Evolutionary conservation across 2,888 invertebrate species (phyloP), one percentile per base, ranked within the genome.

Genomic region (Eurytoma californica): DNA sequence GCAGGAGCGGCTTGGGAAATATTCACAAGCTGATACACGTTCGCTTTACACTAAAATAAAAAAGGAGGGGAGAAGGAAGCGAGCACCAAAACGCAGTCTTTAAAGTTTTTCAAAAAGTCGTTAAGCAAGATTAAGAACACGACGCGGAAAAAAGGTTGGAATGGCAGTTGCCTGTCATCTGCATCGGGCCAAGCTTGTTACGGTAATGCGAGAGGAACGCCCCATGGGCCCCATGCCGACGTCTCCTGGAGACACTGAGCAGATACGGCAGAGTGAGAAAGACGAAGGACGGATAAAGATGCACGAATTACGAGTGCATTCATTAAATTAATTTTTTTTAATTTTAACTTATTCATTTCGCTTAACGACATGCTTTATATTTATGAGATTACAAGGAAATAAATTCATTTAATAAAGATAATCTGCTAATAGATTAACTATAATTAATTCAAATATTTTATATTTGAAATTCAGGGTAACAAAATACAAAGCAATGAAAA

Each of bases 121-220:
- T 77, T 80, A 80, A 77, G 75, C 69, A 69, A 82, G 82, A 83
- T 83, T 83, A 80, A 80, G 73, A 80, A 79, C 70, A 72, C 63
- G 77, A 57, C 72, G 58, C 20, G 70, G 49, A 63, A 69, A 65
- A 69, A 73, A 69, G 58, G 77, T 30, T 28, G 16, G 47, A 14
- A 39, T 66, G 65, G 60, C 67, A 77, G 77, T 69, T 67, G 72
- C 47, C 47, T 63, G 60, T 61, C 53, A 69, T 69, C 65, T 68
- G n/a, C 24, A 60, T 61, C 55, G 61, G 61, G 18, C 28, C 30
- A 39, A 30, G 66, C 68, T 79, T 74, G 79, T 79, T 78, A 74
- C 69, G 57, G 58, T 61, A 72, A 73, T 63, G 58, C 18, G 73
- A 57, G 70, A 77, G 77, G 58, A 77, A 78, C 78, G 72, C 72